Evolutionary conservation across 2,113 vertebrate species (phyloP), one percentile per base, ranked within the genome.

Genomic region (Tupaia tana): DNA sequence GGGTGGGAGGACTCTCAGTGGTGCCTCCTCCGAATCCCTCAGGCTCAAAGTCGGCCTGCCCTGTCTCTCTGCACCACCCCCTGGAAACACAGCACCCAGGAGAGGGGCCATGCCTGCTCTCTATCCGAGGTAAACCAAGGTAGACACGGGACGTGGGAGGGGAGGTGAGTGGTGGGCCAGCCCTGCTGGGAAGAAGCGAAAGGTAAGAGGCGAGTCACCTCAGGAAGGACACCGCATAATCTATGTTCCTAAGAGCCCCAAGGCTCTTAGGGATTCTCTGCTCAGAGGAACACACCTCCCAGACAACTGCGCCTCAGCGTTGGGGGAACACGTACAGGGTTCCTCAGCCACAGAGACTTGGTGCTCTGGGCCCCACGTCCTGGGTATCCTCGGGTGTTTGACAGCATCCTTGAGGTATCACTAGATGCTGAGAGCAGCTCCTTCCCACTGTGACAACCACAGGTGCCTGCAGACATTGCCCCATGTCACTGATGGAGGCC

Each of bases 341-440:
- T 24, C 56, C 58, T 73, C 7, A 22, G 3, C 4, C 29, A 31
- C 5, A n/a, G 56, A 3, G 2, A 6, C 7, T 11, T n/a, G 74
- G 7, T 13, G 14, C 64, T 24, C 18, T 14, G 27, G 27, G 20
- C 31, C 12, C 1, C 5, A 2, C 56, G 67, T 25, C 5, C 1
- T 7, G 15, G 11, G 43, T 31, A 70, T 25, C 12, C 18, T 27
- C 4, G n/a, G 12, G 16, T 3, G 5, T 4, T 61, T 34, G 22
- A 12, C 10, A 12, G 9, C 7, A 24, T 18, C 22, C 20, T 12
- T 3, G 52, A 34, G 19, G 19, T 69, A 34, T 13, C 31, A 1
- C 3, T 3, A 83, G 79, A n/a, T 2, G 2, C 54, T 20, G 1
- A 0, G 2, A 29, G 61, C 4, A 31, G 4, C 19, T 12, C 8